These are phyloP conservation scores for Petrophora chlorosata DNA, from an alignment of 2,888 invertebrate genomes.

Conservation along the genomic window DNA sequence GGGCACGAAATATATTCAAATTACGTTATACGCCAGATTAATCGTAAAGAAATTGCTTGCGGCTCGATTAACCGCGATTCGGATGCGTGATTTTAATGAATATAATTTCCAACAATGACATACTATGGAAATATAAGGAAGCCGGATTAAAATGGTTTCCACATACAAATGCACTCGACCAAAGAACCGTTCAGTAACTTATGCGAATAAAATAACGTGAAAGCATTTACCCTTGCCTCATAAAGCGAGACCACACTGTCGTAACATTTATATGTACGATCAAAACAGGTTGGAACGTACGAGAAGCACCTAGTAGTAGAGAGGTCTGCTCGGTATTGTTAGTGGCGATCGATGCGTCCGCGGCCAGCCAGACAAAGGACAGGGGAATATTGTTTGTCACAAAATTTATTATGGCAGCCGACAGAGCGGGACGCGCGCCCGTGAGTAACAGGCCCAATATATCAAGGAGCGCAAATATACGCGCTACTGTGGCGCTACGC, in stretches of 20 bases:
- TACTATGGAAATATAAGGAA: conserved; percentile 14
- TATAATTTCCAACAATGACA: conserved; percentile 19
- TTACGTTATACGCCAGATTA: conserved; percentile 59
- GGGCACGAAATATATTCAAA: conserved; percentile 59
- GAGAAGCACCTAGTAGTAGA: conserved; percentile 35
- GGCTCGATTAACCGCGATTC: conserved; percentile 42
- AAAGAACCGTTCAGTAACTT: too few relatives aligned
- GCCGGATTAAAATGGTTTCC: conserved; percentile 3
- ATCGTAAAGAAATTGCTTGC: conserved; percentile 49
- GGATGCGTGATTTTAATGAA: conserved; percentile 35
- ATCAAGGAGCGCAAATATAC: conserved; percentile 69
- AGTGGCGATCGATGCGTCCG: conserved; percentile 63
- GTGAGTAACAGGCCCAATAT: conserved; percentile 63
- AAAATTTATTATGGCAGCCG: conserved; percentile 75
- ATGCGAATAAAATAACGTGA: neutral
- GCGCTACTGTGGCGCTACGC: conserved; percentile 58
- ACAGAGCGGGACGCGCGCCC: conserved; percentile 27
- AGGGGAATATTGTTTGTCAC: conserved; percentile 80
- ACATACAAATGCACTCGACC: neutral
- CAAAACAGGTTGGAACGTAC: conserved; percentile 1
- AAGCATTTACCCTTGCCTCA: neutral
- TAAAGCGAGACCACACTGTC: neutral
- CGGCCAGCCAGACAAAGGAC: conserved; percentile 71
- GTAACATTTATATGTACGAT: neutral
- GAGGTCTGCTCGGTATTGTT: conserved; percentile 58